Evolutionary conservation across 2,888 invertebrate genomes (phyloP).

Genomic region (Archips xylosteana): DNA sequence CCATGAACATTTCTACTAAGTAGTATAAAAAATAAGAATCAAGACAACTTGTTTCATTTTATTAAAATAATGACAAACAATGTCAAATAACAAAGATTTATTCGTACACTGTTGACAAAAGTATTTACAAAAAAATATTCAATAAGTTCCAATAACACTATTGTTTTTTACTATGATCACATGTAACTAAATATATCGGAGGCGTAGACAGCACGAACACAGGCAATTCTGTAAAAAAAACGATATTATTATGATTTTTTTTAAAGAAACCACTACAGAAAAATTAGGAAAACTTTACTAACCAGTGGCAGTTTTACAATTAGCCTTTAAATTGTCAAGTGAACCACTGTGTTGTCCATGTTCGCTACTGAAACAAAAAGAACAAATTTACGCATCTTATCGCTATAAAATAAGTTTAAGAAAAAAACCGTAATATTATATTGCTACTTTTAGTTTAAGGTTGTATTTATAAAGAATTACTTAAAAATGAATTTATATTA

Average conservation of each 20-base stretch:
- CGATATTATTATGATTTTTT: no score
- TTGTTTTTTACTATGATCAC: slow-evolving; percentile 58
- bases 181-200: slow-evolving; percentile 70
- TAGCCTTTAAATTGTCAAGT: slow-evolving; percentile 67
- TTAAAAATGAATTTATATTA: no score
- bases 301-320: slow-evolving; percentile 49
- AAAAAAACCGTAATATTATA: no score
- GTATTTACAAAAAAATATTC: neutral
- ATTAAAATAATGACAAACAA: neutral
- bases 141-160: neutral
- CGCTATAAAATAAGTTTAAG: no score
- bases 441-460: no score
- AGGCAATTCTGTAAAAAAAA: slow-evolving; percentile 62
- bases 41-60: neutral
- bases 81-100: neutral
- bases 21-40: slow-evolving; percentile 21
- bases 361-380: slow-evolving; percentile 56
- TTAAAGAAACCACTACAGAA: no score
- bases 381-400: neutral
- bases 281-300: neutral
- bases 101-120: neutral
- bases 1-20: neutral
- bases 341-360: slow-evolving; percentile 61
- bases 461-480: no score
- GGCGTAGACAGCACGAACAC: slow-evolving; percentile 68